phyloP scores from a whole-genome alignment of 1,140 invertebrate genomes.

The Cecropterus lyciades region DNA sequence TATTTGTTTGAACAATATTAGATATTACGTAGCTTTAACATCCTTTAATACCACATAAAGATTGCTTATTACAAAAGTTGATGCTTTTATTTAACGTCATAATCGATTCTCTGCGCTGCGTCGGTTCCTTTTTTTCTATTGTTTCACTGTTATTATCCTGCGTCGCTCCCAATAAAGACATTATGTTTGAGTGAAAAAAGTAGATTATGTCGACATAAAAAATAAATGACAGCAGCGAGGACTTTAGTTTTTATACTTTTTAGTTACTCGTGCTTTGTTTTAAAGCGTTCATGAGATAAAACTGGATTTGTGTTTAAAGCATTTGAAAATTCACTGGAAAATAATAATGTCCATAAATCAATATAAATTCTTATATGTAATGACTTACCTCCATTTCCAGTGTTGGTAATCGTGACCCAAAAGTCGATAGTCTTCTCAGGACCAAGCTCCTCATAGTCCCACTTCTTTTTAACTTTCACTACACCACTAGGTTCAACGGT shows the following conservation, averaged over 20 bases:
- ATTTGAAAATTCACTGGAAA: no score
- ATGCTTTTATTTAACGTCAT: conserved; percentile 19
- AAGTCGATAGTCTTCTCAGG: conserved; percentile 98
- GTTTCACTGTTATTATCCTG: conserved; percentile 32
- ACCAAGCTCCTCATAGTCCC: conserved; percentile 98
- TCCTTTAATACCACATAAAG: conserved; percentile 10
- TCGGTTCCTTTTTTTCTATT: conserved; percentile 15
- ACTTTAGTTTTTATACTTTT: conserved; percentile 9
- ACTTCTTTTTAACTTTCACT: conserved; percentile 97
- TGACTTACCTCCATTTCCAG: conserved; percentile 92
- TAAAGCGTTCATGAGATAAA: no score
- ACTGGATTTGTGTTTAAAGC: no score
- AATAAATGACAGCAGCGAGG: conserved; percentile 16
- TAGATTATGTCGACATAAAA: conserved; percentile 13
- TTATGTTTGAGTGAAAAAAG: conserved; percentile 35
- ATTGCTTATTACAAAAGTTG: conserved; percentile 8
- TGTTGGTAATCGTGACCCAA: conserved; percentile 97
- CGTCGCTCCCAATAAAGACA: conserved; percentile 25
- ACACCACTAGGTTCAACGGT: conserved; percentile 96
- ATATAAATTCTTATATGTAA: not conserved
- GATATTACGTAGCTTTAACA: not conserved
- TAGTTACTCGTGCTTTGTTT: no score
- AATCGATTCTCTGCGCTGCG: conserved; percentile 20
- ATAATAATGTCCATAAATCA: not conserved
- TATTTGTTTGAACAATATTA: no score